These are phyloP conservation scores for Myotis yumanensis DNA, from an alignment of 2,113 vertebrate species.

Conservation along the genomic window DNA sequence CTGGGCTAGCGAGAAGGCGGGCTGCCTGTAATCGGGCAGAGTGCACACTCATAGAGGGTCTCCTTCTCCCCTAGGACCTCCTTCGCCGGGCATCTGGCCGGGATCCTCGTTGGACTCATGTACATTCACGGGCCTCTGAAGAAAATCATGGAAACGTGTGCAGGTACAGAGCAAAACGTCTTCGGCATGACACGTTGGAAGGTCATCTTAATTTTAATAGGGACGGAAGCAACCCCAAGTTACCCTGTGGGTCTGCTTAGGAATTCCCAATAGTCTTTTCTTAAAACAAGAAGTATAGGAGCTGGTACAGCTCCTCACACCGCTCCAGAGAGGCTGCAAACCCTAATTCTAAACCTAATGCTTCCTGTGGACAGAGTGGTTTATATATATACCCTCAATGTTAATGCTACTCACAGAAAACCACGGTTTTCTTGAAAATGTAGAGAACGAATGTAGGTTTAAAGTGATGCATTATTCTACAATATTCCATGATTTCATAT, in stretches of 20 bases:
- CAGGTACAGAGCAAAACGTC: slow-evolving; percentile 83
- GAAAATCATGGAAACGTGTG: slow-evolving; percentile 86
- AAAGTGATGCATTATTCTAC: background rate
- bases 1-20: slow-evolving; percentile 36
- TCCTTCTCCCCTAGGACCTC: slow-evolving; percentile 87
- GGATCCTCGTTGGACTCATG: slow-evolving; percentile 95
- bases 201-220: slow-evolving; percentile 10
- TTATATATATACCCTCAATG: background rate
- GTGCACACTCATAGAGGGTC: slow-evolving; percentile 45
- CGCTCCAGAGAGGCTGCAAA: background rate
- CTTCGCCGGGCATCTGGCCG: slow-evolving; percentile 93
- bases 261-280: background rate
- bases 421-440: background rate
- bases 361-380: background rate
- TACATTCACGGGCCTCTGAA: slow-evolving; percentile 92
- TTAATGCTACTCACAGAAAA: background rate
- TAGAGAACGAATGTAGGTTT: background rate
- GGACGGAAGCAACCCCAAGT: background rate
- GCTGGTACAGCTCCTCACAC: background rate
- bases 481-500: background rate
- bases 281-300: background rate
- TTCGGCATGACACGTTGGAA: background rate
- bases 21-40: background rate
- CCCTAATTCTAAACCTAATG: background rate
- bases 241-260: background rate